phyloP scores from a whole-genome alignment of 2,888 invertebrate genomes.

The Galeopsomyia nigrocyanea region DNA sequence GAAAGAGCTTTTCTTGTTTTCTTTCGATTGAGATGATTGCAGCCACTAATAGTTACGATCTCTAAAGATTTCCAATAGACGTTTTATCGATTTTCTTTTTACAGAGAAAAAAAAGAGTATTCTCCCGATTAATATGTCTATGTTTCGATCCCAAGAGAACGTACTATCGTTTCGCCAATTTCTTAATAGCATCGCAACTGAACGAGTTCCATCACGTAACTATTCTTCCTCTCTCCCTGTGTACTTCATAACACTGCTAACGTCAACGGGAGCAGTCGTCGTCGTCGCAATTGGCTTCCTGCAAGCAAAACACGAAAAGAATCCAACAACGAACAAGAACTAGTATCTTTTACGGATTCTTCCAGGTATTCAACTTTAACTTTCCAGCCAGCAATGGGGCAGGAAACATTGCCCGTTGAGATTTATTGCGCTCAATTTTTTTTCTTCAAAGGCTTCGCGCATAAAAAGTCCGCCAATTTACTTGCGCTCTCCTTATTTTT shows the following conservation, averaged over 20 bases:
- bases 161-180: no score
- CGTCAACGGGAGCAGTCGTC: neutral
- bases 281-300: neutral
- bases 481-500: neutral
- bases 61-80: no score
- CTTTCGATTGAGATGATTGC: no score
- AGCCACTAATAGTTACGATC: no score
- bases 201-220: constrained; percentile 13
- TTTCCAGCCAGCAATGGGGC: neutral
- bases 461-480: neutral
- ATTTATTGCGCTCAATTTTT: constrained; percentile 23
- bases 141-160: no score
- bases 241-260: neutral
- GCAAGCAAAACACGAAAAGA: neutral
- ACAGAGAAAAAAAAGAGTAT: no score
- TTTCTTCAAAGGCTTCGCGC: neutral
- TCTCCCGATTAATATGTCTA: no score
- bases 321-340: neutral
- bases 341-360: constrained; percentile 13
- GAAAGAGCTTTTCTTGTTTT: no score
- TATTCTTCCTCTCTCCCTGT: neutral
- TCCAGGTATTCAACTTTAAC: constrained; percentile 19
- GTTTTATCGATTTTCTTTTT: no score
- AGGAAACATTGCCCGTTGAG: constrained; percentile 20
- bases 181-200: neutral